A percentile compares a stretch with the other conserved stretches of the same genome.
Evolutionary conservation across 2,113 vertebrate species (phyloP).

Genomic region (Atrichornis clamosus): DNA sequence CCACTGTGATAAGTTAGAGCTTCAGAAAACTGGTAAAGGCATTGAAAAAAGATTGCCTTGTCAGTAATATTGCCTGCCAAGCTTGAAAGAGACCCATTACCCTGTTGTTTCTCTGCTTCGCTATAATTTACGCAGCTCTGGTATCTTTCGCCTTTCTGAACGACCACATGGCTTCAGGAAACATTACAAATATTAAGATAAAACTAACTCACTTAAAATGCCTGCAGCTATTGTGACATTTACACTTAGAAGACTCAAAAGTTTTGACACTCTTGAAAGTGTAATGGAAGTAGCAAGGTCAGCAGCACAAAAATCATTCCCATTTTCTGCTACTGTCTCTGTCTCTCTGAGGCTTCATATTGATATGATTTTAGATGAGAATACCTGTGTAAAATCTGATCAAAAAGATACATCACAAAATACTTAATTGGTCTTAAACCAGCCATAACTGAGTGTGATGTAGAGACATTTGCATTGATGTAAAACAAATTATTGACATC

Average conservation of each 20-base stretch:
- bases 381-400: background rate
- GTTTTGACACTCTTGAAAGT: background rate
- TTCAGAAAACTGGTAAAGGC: background rate
- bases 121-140: background rate
- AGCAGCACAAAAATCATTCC: background rate
- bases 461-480: background rate
- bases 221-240: background rate
- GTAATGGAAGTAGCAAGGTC: background rate
- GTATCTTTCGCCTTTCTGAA: background rate
- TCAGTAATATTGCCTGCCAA: background rate
- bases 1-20: background rate
- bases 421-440: background rate
- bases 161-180: background rate
- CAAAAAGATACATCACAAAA: background rate
- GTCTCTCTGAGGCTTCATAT: background rate
- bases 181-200: background rate
- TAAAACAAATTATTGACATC: background rate
- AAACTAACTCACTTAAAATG: background rate
- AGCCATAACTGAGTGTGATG: background rate
- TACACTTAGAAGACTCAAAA: background rate
- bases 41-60: background rate
- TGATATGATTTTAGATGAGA: background rate
- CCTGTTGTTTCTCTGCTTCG: background rate
- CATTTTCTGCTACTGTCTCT: background rate
- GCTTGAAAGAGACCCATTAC: background rate